A percentile compares a stretch with the other conserved stretches of the same genome.
phyloP scores from a whole-genome alignment of 2,888 invertebrate genomes.

The Bembecia ichneumoniformis region DNA sequence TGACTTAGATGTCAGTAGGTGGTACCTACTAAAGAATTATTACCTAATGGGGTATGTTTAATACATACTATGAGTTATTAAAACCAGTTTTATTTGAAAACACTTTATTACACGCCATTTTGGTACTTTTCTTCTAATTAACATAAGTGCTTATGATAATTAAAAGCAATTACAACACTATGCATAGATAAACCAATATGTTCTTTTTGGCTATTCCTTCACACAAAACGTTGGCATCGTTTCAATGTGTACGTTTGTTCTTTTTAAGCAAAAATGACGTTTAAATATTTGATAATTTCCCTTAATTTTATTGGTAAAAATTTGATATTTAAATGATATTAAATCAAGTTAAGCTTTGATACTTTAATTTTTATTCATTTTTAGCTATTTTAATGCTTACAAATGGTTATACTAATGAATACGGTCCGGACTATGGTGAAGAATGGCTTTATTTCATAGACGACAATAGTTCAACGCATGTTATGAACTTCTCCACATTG shows the following conservation, averaged over 20 bases:
- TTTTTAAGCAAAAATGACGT: background rate
- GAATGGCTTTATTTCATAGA: constrained; percentile 61
- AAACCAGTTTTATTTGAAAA: no score
- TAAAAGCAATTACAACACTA: background rate
- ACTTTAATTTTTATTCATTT: background rate
- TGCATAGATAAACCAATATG: background rate
- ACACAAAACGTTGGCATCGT: background rate
- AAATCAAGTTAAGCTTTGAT: background rate
- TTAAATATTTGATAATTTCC: background rate
- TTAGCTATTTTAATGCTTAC: background rate
- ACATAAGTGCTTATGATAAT: background rate
- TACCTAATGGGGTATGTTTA: no score
- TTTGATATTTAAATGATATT: background rate
- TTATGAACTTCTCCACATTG: constrained; percentile 46
- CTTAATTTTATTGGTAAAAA: background rate
- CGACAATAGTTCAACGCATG: constrained; percentile 45
- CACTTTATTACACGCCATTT: no score
- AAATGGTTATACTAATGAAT: constrained; percentile 21
- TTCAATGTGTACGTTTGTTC: background rate
- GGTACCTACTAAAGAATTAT: no score
- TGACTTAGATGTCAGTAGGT: no score
- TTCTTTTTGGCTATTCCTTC: background rate
- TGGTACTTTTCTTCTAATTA: background rate
- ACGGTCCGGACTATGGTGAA: constrained; percentile 44
- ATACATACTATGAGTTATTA: no score